Evolutionary conservation across 2,888 invertebrate genomes (phyloP).

Genomic region (Parelbella ahira): DNA sequence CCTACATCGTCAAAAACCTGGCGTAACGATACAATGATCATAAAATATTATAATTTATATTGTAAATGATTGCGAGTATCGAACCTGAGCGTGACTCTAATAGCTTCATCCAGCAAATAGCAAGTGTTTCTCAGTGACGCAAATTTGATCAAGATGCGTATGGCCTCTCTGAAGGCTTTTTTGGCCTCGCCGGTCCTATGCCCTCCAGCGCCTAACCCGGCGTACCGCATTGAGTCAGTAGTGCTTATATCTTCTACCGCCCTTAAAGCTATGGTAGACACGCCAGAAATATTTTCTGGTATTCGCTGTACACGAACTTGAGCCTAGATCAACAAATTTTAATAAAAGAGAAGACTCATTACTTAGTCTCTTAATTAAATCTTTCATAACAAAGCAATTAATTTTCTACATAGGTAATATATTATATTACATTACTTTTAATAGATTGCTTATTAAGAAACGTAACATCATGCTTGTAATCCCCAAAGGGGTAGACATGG

Average conservation of each 20-base stretch:
- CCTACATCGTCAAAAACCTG: no score
- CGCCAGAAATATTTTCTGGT: conserved; percentile 68
- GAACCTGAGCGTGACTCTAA: conserved; percentile 66
- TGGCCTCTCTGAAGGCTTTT: conserved; percentile 62
- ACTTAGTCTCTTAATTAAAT: no score
- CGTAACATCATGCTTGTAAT: no score
- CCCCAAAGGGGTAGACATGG: no score
- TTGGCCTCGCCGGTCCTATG: conserved; percentile 67
- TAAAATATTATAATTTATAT: no score
- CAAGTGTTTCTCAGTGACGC: conserved; percentile 71
- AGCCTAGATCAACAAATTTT: conserved; percentile 50
- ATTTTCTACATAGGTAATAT: no score
- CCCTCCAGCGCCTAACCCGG: conserved; percentile 65
- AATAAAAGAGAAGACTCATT: no score
- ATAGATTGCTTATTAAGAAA: no score
- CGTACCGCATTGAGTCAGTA: conserved; percentile 56
- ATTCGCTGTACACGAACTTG: conserved; percentile 64
- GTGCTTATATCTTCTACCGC: conserved; percentile 57
- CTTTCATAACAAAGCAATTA: no score
- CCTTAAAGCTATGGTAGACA: conserved; percentile 56
- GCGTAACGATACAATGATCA: no score
- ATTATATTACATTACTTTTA: no score
- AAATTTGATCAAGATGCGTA: conserved; percentile 68
- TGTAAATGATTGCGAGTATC: no score
- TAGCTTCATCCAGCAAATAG: conserved; percentile 56